Evolutionary conservation across 2,888 invertebrate genomes (phyloP), one percentile per base, ranked within the genome.

Genomic region (Lasioglossum leucozonium): DNA sequence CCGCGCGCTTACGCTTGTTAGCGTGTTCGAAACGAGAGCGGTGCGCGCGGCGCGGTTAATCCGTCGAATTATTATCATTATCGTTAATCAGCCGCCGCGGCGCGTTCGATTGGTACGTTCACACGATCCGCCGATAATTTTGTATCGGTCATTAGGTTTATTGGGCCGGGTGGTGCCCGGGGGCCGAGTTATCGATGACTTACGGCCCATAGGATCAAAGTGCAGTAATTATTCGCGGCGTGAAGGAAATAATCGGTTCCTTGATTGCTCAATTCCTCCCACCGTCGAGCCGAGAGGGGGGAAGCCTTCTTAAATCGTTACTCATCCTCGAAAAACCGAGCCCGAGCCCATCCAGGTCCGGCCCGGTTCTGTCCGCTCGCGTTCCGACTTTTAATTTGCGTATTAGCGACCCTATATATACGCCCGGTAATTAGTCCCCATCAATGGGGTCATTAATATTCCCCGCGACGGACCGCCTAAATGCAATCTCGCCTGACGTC

Each of bases 221-320:
- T 87, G 87, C 85, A 72, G 91, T 89, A 91, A 91, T 91, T 91
- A 91, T 90, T 91, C 82, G 90, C 77, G 84, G 88, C 78, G 82
- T 40, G 87, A 85, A 71, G 87, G 84, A 86, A 88, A 91, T 90
- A 91, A 91, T 92, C 92, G 88, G 86, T 87, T 89, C 87, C 89
- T 88, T 91, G 93, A 93, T 93, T 93, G 92, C 93, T 93, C 92
- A 92, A 93, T 92, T 88, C 84, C 75, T 81, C 58, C 22, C 22
- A 13, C 34, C 55, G 1, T 81, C 77, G 83, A 74, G 58, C 51
- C 73, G 85, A 40, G 37, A 83, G 44, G 87, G 44, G 87, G 62
- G 6, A 26, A 30, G 11, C 30, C 62, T 30, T 62, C 62, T 88
- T 90, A 92, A 55, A 92, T 93, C 93, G 92, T 92, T 90, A 89